A percentile compares a stretch with the other conserved stretches of the same genome.
Evolutionary conservation across 2,888 invertebrate genomes (phyloP).

Genomic region (Campoplex capitator): DNA sequence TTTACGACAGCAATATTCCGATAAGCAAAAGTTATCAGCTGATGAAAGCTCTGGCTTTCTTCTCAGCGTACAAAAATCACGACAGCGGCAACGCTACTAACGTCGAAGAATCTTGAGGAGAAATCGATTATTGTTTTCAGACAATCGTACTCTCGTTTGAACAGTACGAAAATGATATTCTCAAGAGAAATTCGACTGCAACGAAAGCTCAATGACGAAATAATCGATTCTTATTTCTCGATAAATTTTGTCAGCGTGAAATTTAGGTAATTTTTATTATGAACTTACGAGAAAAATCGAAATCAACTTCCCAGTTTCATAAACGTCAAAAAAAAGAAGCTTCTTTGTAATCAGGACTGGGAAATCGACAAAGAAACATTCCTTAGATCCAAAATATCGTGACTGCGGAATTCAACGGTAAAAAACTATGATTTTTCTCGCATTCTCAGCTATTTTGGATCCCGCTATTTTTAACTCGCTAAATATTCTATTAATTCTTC

Average conservation of each 20-base stretch:
- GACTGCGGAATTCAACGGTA: neutral
- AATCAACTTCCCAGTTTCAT: slow-evolving; percentile 1
- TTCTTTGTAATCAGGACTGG: neutral
- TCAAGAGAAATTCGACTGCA: neutral
- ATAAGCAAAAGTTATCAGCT: slow-evolving; percentile 96
- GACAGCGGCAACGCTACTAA: slow-evolving; percentile 77
- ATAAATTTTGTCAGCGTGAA: slow-evolving; percentile 20
- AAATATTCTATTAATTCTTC: neutral
- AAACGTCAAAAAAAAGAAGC: neutral
- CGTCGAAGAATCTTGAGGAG: slow-evolving; percentile 51
- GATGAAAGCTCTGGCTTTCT: slow-evolving; percentile 95
- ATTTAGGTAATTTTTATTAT: slow-evolving; percentile 41
- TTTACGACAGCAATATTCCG: slow-evolving; percentile 96
- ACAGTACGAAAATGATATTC: neutral
- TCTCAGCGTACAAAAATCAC: slow-evolving; percentile 93
- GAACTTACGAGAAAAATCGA: slow-evolving; percentile 17
- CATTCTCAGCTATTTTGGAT: neutral
- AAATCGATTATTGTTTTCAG: neutral
- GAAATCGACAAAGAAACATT: neutral
- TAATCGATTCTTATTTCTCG: neutral
- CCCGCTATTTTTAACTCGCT: neutral
- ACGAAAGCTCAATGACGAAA: slow-evolving; percentile 17
- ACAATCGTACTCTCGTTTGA: neutral
- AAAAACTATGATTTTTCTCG: neutral
- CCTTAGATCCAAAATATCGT: too few relatives aligned